Percentiles rank a stretch among this genome's conserved stretches.
Evolutionary conservation across 2,113 vertebrate species (phyloP).

Genomic region (Myanophis thanlyinensis): DNA sequence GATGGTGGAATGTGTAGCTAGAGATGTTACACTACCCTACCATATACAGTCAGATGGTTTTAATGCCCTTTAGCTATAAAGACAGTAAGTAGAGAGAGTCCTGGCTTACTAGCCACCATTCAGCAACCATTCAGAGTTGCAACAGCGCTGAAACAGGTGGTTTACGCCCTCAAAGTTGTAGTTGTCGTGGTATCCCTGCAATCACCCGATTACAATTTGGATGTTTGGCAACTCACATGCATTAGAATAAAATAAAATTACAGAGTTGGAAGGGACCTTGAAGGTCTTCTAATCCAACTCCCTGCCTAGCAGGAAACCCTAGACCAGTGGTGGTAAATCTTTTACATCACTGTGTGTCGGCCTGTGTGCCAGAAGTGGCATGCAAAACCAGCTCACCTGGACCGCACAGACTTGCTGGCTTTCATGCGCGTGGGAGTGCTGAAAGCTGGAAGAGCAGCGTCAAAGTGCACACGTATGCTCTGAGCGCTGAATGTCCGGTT

Average conservation of each 20-base stretch:
- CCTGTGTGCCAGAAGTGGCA: no score
- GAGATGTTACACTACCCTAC: not conserved
- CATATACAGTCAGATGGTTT: not conserved
- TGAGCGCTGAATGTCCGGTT: no score
- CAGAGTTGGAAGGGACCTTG: no score
- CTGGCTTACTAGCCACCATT: not conserved
- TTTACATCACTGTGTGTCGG: no score
- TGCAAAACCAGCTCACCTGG: no score
- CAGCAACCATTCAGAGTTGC: not conserved
- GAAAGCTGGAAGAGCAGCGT: no score
- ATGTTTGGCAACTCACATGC: not conserved
- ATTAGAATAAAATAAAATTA: not conserved
- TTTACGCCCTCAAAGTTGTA: not conserved
- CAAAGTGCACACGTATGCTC: no score
- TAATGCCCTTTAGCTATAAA: not conserved
- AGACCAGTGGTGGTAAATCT: no score
- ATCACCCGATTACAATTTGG: not conserved
- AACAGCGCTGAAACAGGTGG: not conserved
- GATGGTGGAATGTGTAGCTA: not conserved
- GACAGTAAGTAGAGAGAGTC: not conserved
- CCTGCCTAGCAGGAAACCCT: no score
- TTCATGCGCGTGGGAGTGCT: no score
- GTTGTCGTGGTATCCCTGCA: not conserved
- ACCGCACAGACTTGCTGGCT: no score
- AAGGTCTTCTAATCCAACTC: no score